phyloP scores from a whole-genome alignment of 2,113 vertebrate species.

The Solea senegalensis region DNA sequence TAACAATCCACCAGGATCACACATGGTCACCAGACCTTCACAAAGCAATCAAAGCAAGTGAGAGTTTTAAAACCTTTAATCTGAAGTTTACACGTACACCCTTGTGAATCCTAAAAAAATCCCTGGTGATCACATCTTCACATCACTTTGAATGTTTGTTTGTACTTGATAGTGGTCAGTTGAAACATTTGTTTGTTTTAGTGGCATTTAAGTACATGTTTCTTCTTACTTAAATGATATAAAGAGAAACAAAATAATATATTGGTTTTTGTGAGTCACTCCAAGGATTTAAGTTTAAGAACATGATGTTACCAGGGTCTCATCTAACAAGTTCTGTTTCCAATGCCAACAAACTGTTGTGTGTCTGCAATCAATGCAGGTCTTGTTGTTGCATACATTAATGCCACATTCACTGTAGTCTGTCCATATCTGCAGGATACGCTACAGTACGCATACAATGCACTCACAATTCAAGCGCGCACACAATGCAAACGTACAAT shows the following conservation, averaged over 20 bases:
- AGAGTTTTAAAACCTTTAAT: no score
- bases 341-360: slow-evolving; percentile 19
- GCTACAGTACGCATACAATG: slow-evolving; percentile 37
- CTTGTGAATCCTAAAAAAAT: no score
- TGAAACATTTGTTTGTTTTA: background rate
- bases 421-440: slow-evolving; percentile 10
- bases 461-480: slow-evolving; percentile 16
- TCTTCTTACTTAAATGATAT: no score
- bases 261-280: background rate
- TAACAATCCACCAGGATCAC: no score
- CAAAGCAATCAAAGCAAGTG: no score
- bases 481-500: slow-evolving; percentile 35
- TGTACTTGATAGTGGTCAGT: no score
- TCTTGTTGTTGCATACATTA: slow-evolving; percentile 34
- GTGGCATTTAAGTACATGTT: no score
- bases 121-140: no score
- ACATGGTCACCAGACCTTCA: no score
- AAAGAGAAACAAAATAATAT: background rate
- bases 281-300: background rate
- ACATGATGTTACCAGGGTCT: background rate
- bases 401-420: background rate
- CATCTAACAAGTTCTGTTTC: background rate
- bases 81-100: no score
- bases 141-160: no score
- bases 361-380: slow-evolving; percentile 20